These are phyloP conservation scores for Todus mexicanus DNA, from an alignment of 2,797 vertebrate species.

Conservation along the genomic window DNA sequence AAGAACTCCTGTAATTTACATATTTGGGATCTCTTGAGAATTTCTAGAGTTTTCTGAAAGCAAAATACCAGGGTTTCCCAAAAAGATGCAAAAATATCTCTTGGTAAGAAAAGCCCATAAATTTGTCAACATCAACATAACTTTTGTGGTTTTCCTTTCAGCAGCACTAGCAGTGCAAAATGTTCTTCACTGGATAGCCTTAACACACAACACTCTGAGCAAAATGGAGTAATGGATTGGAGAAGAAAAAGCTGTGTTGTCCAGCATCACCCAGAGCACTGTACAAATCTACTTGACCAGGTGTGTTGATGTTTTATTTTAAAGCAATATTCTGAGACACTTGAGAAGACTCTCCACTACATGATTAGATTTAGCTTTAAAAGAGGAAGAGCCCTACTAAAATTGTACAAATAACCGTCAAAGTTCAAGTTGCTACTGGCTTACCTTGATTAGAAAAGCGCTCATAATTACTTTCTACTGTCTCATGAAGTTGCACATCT, in stretches of 20 bases:
- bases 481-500: neutral
- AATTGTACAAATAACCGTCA: neutral
- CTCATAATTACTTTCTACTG: neutral
- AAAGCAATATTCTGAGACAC: neutral
- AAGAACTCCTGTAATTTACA: neutral
- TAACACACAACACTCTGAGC: conserved; percentile 74
- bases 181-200: conserved; percentile 76
- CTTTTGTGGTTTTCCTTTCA: neutral
- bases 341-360: neutral
- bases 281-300: conserved; percentile 75
- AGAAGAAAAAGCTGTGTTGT: conserved; percentile 75
- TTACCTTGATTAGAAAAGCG: neutral
- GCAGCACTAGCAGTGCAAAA: conserved; percentile 74
- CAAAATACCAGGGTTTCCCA: neutral
- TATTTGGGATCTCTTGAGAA: neutral
- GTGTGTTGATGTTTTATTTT: conserved; percentile 47
- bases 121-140: neutral
- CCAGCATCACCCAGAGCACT: conserved; percentile 76
- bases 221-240: conserved; percentile 83
- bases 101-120: neutral
- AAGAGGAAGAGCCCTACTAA: neutral
- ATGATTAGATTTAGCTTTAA: neutral
- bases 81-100: neutral
- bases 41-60: neutral
- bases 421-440: neutral